Conservation (phyloP, 2,888 invertebrate species). For the Chydorus sphaericus region DNA sequence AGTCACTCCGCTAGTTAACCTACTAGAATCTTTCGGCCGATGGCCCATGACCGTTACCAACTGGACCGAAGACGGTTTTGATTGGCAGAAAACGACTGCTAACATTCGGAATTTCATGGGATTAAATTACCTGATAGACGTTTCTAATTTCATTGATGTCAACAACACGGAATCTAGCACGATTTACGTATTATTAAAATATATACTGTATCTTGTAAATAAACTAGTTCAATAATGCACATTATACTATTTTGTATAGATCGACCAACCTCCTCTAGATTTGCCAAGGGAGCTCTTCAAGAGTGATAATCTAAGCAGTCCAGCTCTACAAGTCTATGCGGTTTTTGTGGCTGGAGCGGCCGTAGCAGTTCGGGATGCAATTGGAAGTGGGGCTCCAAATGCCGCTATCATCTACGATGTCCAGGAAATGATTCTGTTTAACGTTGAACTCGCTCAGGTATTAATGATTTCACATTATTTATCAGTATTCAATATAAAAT, state of each 20-base stretch:
- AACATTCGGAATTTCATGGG: not conserved
- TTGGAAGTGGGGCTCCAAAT: not conserved
- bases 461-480: not conserved
- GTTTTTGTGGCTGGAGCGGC: not conserved
- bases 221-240: not conserved
- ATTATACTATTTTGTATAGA: not conserved
- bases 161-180: not conserved
- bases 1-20: not conserved
- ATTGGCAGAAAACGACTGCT: not conserved
- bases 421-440: slow-evolving; percentile 59
- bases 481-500: no score
- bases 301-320: not conserved
- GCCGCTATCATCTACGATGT: slow-evolving; percentile 32
- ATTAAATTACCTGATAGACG: not conserved
- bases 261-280: not conserved
- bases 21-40: not conserved
- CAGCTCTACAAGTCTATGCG: not conserved
- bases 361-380: not conserved
- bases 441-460: slow-evolving; percentile 50
- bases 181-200: not conserved
- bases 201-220: not conserved
- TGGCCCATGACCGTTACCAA: not conserved
- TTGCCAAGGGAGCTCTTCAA: not conserved
- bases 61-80: not conserved
- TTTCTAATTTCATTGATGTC: not conserved